Evolutionary conservation across 2,113 vertebrate genomes (phyloP).

Genomic region (Hypocryptadius cinnamomeus): DNA sequence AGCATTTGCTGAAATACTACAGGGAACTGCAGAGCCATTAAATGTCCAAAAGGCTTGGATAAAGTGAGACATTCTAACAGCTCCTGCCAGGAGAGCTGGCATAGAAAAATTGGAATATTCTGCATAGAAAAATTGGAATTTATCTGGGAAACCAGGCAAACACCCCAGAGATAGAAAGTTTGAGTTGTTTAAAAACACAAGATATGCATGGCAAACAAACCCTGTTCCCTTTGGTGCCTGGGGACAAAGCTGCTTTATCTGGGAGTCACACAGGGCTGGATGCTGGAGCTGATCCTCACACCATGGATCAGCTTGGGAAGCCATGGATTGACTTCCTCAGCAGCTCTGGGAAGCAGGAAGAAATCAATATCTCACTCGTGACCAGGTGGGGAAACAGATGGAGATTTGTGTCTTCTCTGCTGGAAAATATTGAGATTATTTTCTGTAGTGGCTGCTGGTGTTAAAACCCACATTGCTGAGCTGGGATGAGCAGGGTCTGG

Average conservation of each 20-base stretch:
- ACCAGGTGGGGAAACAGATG: conserved; percentile 10
- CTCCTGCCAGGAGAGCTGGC: neutral
- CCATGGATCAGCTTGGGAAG: conserved; percentile 1
- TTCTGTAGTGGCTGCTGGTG: neutral
- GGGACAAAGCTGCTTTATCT: neutral
- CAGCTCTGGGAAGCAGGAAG: neutral
- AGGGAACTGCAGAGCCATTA: neutral
- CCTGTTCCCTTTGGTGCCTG: neutral
- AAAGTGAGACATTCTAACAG: neutral
- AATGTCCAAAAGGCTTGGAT: neutral
- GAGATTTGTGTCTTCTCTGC: neutral
- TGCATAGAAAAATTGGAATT: neutral
- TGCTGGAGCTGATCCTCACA: neutral
- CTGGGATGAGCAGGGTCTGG: neutral
- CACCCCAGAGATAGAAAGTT: neutral
- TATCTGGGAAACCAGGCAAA: neutral
- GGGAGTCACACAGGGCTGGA: neutral
- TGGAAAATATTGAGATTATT: neutral
- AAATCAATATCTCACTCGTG: neutral
- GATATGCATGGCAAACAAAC: neutral
- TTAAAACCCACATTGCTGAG: neutral
- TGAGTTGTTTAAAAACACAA: neutral
- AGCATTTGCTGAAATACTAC: neutral
- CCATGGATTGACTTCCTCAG: conserved; percentile 23
- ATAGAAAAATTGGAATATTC: too few species aligned